Conservation (phyloP, 2,888 invertebrate genomes). For the Elysia crispata region DNA sequence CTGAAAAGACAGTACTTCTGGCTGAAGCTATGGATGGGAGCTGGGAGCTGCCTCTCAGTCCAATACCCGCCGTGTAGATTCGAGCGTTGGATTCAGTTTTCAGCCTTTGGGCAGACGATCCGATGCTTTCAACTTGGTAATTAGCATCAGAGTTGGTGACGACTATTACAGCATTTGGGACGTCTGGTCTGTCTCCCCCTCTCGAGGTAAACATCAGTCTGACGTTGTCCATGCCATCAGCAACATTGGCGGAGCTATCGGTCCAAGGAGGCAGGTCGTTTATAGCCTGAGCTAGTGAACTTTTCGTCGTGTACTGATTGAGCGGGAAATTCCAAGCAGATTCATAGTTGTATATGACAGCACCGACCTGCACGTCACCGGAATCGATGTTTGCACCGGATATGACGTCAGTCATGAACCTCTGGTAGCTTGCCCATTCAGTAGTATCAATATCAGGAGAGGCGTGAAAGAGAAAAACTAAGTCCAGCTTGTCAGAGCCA, state of each 20-base stretch:
- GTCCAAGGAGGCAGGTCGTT: too few relatives aligned
- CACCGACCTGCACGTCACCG: slow-evolving; percentile 54
- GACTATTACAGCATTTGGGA: slow-evolving; percentile 59
- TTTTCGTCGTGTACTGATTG: too few relatives aligned
- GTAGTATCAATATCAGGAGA: too few relatives aligned
- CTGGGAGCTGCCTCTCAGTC: slow-evolving; percentile 19
- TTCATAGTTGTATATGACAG: slow-evolving; percentile 56
- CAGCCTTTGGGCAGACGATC: slow-evolving; percentile 58
- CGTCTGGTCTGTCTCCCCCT: slow-evolving; percentile 53
- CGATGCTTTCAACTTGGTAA: slow-evolving; percentile 52
- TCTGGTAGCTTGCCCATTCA: too few relatives aligned
- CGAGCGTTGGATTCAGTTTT: slow-evolving; percentile 56
- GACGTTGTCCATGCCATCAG: not conserved
- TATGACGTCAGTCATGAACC: too few relatives aligned
- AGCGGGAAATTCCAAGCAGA: too few relatives aligned
- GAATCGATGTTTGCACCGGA: slow-evolving; percentile 52
- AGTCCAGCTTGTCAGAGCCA: too few relatives aligned
- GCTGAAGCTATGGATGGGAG: not conserved
- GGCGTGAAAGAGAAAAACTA: too few relatives aligned
- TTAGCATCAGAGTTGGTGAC: slow-evolving; percentile 54
- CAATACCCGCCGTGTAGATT: slow-evolving; percentile 47
- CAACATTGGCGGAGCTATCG: too few relatives aligned
- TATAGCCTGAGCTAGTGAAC: too few relatives aligned
- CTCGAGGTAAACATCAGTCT: slow-evolving; percentile 55
- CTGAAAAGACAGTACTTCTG: not conserved